Evolutionary conservation across 2,113 vertebrate species (phyloP).

Genomic region (Symphodus melops): DNA sequence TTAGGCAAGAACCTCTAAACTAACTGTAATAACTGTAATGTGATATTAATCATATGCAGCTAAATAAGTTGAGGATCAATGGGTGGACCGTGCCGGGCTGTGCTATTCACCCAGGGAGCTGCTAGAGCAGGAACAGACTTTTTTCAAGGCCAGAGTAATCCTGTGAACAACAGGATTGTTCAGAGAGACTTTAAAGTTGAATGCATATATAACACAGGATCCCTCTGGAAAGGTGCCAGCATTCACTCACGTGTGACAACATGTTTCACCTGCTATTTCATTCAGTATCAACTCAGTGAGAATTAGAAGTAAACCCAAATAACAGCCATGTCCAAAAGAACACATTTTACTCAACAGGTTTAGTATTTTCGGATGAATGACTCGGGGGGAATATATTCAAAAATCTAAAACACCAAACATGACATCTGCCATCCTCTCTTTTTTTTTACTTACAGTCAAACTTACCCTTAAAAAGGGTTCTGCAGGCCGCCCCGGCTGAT

Average conservation of each 20-base stretch:
- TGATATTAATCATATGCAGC: no score
- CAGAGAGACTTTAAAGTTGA: no score
- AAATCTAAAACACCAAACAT: neutral
- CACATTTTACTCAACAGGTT: neutral
- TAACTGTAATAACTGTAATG: no score
- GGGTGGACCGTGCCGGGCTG: no score
- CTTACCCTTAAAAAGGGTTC: neutral
- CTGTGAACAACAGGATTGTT: no score
- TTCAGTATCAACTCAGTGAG: neutral
- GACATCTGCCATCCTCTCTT: neutral
- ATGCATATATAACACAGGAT: neutral
- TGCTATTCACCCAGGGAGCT: no score
- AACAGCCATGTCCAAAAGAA: neutral
- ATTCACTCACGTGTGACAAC: neutral
- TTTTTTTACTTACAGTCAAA: neutral
- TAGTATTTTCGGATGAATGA: neutral
- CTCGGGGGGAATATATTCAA: neutral
- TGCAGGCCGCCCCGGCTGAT: neutral
- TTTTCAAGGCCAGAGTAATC: no score
- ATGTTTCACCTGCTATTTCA: slow-evolving; percentile 8
- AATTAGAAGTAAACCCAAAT: neutral
- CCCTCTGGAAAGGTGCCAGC: neutral
- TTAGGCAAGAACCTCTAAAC: no score
- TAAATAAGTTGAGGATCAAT: no score
- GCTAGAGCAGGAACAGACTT: no score